phyloP scores from a whole-genome alignment of 2,888 invertebrate species.

The Ophioninae sp. region DNA sequence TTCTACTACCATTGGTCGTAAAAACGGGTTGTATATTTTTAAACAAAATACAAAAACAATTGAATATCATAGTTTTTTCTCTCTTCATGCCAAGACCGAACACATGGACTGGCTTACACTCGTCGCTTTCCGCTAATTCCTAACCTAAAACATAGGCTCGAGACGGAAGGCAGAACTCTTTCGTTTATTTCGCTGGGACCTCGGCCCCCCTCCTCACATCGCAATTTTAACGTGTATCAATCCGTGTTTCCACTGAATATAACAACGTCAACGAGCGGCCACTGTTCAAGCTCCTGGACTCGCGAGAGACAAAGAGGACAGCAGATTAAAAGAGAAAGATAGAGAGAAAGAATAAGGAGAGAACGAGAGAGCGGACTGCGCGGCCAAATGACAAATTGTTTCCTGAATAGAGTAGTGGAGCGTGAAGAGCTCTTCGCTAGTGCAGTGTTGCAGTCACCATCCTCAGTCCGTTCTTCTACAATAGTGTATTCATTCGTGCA shows the following conservation, averaged over 20 bases:
- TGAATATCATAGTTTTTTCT: no score
- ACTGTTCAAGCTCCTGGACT: constrained; percentile 25
- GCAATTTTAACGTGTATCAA: constrained; percentile 48
- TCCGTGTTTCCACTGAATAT: constrained; percentile 19
- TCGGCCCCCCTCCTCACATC: constrained; percentile 24
- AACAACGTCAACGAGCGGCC: constrained; percentile 15
- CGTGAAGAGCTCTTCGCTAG: constrained; percentile 55
- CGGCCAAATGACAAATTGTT: constrained; percentile 67
- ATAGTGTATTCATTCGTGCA: constrained; percentile 38
- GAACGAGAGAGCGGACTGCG: constrained; percentile 45
- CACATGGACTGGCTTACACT: no score
- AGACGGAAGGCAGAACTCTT: constrained; percentile 61
- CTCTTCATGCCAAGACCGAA: no score
- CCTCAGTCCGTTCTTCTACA: constrained; percentile 47
- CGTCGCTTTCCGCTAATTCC: no score
- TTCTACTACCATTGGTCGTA: no score
- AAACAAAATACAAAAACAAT: no score
- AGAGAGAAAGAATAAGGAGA: constrained; percentile 13
- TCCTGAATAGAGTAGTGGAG: constrained; percentile 60
- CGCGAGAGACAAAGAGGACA: constrained; percentile 20
- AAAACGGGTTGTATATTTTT: no score
- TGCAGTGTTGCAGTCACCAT: constrained; percentile 19
- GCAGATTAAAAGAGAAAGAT: constrained; percentile 31
- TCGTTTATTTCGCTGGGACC: constrained; percentile 26
- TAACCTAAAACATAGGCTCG: no score